Evolutionary conservation across 2,113 vertebrate genomes (phyloP).

Genomic region (Eretmochelys imbricata): DNA sequence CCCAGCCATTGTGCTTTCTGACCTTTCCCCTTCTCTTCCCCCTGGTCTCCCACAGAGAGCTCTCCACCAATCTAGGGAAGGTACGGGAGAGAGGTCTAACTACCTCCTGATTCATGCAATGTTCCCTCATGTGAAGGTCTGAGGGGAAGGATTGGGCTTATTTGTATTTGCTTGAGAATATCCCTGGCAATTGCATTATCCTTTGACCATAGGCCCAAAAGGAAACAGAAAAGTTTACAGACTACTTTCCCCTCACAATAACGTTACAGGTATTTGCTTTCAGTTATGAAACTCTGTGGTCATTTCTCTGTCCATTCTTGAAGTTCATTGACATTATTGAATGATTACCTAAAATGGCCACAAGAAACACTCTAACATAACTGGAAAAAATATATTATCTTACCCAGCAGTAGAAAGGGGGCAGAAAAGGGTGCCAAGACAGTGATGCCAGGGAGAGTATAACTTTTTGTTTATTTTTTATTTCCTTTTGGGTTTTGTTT

Average conservation of each 20-base stretch:
- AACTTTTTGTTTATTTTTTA: constrained; percentile 11
- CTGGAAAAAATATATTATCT: constrained; percentile 48
- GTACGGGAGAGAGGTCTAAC: neutral
- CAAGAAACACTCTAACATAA: constrained; percentile 70
- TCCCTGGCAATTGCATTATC: neutral
- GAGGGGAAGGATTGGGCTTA: neutral
- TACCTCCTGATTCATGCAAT: neutral
- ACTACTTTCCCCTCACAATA: neutral
- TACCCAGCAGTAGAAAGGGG: neutral
- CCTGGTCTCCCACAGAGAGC: neutral
- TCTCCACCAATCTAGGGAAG: neutral
- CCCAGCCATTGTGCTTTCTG: too few relatives aligned
- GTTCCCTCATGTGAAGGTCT: neutral
- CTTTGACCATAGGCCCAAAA: neutral
- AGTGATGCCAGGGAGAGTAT: neutral
- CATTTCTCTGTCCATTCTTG: constrained; percentile 9
- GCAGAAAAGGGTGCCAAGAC: neutral
- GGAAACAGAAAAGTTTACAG: neutral
- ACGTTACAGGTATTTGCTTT: neutral
- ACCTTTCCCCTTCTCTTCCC: too few relatives aligned
- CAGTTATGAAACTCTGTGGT: neutral
- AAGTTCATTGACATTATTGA: constrained; percentile 23
- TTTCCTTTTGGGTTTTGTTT: neutral
- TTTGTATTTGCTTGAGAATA: neutral
- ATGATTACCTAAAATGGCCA: constrained; percentile 65